Evolutionary conservation across 2,888 invertebrate genomes (phyloP).

Genomic region (Phyllotreta striolata): DNA sequence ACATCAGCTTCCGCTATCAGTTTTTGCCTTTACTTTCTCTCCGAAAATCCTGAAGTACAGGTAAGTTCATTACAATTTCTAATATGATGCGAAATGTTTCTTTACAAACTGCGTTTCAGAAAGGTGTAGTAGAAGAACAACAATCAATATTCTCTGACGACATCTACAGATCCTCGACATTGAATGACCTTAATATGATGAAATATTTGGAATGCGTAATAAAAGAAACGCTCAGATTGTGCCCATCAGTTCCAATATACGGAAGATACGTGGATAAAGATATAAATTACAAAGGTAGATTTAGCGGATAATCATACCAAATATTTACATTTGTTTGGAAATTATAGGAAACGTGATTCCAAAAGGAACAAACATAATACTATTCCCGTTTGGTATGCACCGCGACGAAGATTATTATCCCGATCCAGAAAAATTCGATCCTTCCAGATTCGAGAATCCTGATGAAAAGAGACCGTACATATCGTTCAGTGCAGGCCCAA

Average conservation of each 20-base stretch:
- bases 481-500: slow-evolving; percentile 45
- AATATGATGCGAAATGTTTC: not conserved
- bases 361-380: slow-evolving; percentile 58
- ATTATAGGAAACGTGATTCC: slow-evolving; percentile 48
- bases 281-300: slow-evolving; percentile 38
- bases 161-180: slow-evolving; percentile 41
- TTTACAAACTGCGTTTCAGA: slow-evolving; percentile 44
- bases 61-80: slow-evolving; percentile 40
- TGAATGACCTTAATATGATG: slow-evolving; percentile 52
- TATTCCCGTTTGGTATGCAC: slow-evolving; percentile 45
- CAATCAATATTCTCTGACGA: slow-evolving; percentile 51
- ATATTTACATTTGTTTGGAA: not conserved
- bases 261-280: slow-evolving; percentile 46
- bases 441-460: slow-evolving; percentile 35
- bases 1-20: slow-evolving; percentile 61
- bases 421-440: slow-evolving; percentile 42
- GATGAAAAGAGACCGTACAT: slow-evolving; percentile 39
- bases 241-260: slow-evolving; percentile 52
- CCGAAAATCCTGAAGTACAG: slow-evolving; percentile 60
- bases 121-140: slow-evolving; percentile 55
- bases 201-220: slow-evolving; percentile 54
- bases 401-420: slow-evolving; percentile 39
- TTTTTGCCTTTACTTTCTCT: slow-evolving; percentile 60
- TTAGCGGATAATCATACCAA: not conserved
- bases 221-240: slow-evolving; percentile 53